Base-by-base conservation (phyloP, 2,797 vertebrate species). In the Heterohyrax brucei region DNA sequence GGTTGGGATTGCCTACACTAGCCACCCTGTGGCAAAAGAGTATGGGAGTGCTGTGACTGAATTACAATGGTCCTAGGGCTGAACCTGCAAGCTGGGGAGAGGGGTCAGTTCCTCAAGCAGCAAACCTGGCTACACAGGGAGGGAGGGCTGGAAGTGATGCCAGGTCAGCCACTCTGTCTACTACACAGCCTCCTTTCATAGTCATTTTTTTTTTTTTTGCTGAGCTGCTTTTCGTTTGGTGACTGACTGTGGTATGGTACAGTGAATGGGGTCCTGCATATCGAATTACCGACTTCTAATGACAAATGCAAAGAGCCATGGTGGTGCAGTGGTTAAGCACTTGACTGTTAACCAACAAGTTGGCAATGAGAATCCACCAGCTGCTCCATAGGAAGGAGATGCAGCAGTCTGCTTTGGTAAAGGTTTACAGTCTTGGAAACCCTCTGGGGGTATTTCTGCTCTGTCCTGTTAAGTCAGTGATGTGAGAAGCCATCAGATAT, bases 161-260 rank as follows among this genome's bases (percentile, higher is more conserved):
- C 2, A 5, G 28, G 26, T 75, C 44, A 3, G 39, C 84, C 73
- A 12, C 0, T 0, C 18, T 56, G 39, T 90, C 75, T 82, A 3
- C 64, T 48, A 10, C 44, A 64, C 10, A 33, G 72, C 79, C 75
- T 87, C 66, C 18, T 33, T 8, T 6, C 4, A 2, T 10, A 26
- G 39, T n/a, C 14, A 10, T 53, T 86, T 21, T 48, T n/a, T 80
- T 86, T 48, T 24, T 33, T 59, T 59, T n/a, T 21, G 26, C 22
- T 10, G 39, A 75, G 44, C 89, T 59, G 75, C 68, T 81, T 80
- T 76, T 87, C 70, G 39, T 77, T 91, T 90, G 86, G 33, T 92
- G 22, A 78, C 62, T 70, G 78, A 64, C 73, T 14, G 1, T n/a
- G 46, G n/a, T 77, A 10, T 44, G n/a, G 33, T 33, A 39, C 10